Evolutionary conservation across 2,113 vertebrate species (phyloP).

Genomic region (Pachycephala philippinensis): DNA sequence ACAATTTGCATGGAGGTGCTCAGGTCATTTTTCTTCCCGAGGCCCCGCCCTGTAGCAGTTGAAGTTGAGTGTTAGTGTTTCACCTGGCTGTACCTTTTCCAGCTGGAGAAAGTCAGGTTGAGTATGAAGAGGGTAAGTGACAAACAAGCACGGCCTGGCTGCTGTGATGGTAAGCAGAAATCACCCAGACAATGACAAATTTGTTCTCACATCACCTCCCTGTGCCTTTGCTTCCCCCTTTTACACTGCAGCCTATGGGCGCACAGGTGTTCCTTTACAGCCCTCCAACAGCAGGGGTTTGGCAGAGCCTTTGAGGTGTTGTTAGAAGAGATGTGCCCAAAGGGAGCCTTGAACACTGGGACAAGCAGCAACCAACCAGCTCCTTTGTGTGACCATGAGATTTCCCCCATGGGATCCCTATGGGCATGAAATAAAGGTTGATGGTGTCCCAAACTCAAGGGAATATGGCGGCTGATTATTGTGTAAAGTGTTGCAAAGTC

Average conservation of each 20-base stretch:
- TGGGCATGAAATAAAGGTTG: not conserved
- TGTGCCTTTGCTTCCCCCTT: not conserved
- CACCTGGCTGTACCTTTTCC: not conserved
- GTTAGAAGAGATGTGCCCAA: not conserved
- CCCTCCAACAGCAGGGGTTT: not conserved
- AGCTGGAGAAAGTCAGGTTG: not conserved
- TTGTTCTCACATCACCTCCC: not conserved
- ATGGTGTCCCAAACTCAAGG: not conserved
- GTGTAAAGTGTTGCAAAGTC: not conserved
- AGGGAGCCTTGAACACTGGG: fast-evolving
- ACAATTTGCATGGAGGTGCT: too few relatives aligned
- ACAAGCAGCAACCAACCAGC: not conserved
- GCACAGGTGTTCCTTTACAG: not conserved
- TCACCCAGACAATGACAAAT: not conserved
- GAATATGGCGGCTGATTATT: not conserved
- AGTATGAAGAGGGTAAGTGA: not conserved
- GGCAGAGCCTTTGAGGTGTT: fast-evolving
- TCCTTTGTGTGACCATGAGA: not conserved
- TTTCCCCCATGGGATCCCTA: not conserved
- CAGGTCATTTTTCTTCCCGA: too few relatives aligned
- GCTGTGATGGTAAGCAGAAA: not conserved
- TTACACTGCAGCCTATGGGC: not conserved
- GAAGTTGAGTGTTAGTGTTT: not conserved
- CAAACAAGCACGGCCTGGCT: not conserved
- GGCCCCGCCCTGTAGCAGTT: not conserved